Conservation (phyloP, 2,113 vertebrate genomes). For the Percopsis transmontana region DNA sequence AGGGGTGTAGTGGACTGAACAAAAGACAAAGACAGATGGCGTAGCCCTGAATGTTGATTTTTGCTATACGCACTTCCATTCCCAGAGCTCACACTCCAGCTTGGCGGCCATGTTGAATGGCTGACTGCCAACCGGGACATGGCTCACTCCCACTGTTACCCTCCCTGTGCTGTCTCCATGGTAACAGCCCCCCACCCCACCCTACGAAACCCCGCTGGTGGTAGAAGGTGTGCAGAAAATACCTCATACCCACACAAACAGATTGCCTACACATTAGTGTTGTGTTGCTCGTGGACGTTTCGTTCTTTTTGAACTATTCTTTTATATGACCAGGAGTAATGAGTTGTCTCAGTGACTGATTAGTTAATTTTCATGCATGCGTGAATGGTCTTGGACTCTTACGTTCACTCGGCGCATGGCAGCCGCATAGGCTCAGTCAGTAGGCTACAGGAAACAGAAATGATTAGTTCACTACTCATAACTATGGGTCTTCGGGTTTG, state of each 20-base stretch:
- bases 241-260: background rate
- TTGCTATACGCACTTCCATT: background rate
- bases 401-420: too few species aligned
- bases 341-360: too few species aligned
- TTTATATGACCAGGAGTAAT: too few species aligned
- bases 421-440: too few species aligned
- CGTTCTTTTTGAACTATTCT: too few species aligned
- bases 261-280: too few species aligned
- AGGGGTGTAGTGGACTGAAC: background rate
- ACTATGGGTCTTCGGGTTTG: too few species aligned
- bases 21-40: background rate
- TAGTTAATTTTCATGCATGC: too few species aligned
- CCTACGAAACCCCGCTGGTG: slow-evolving; percentile 15
- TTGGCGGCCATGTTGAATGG: background rate
- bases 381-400: too few species aligned
- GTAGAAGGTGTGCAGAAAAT: slow-evolving; percentile 39
- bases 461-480: too few species aligned
- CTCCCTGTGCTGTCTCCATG: slow-evolving; percentile 34
- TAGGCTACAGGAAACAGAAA: too few species aligned
- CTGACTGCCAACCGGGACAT: slow-evolving; percentile 20
- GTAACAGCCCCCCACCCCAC: slow-evolving; percentile 44
- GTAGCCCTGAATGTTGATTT: slow-evolving; percentile 2
- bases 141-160: slow-evolving; percentile 4
- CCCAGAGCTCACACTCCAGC: slow-evolving; percentile 38
- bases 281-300: too few species aligned